Base-by-base conservation (phyloP, 2,888 invertebrate genomes). In the Drosophila trichaetosa region DNA sequence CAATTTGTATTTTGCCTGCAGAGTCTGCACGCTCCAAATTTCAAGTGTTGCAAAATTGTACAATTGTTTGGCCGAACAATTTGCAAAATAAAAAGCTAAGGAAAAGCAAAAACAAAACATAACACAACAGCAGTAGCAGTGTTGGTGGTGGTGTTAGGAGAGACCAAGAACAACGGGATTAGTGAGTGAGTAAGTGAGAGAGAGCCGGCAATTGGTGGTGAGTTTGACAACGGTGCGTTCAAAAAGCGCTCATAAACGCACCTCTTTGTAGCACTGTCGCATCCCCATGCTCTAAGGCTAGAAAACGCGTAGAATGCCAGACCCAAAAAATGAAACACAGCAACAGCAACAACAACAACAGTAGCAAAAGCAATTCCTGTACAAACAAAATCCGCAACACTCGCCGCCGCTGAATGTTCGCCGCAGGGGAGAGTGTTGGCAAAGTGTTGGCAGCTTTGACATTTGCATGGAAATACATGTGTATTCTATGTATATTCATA, bases 311-410 rank as follows among this genome's bases (percentile, higher is more conserved):
- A 59, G 79, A 84, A 79, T 82, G 76, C 63, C 76, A 84, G 67
- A 82, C 58, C 68, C 69, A 57, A 76, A 73, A 81, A 56, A 48
- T 34, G 59, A 64, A 59, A 49, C 33, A 51, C 18, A 60, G 38
- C 24, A 4, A 34, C 34, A 40, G 5, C 16, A 66, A 52, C 58
- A 79, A 48, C 48, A 78, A 58, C 33, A 76, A 53, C 46, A 61
- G 54, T 16, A 53, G 2, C 24, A 57, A 29, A 36, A 62, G 38
- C 69, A 67, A 88, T 80, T 85, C 78, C 74, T 62, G 60, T 53
- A 78, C 80, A 83, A 86, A 83, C 70, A 80, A 86, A 89, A 89
- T 81, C 84, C 89, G 83, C 76, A 81, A 88, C 81, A 83, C 79
- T 80, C 73, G 46, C 46, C 24, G 16, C 13, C 54, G 60, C 70